phyloP scores from a whole-genome alignment of 2,888 invertebrate genomes.

The Hedya salicella region DNA sequence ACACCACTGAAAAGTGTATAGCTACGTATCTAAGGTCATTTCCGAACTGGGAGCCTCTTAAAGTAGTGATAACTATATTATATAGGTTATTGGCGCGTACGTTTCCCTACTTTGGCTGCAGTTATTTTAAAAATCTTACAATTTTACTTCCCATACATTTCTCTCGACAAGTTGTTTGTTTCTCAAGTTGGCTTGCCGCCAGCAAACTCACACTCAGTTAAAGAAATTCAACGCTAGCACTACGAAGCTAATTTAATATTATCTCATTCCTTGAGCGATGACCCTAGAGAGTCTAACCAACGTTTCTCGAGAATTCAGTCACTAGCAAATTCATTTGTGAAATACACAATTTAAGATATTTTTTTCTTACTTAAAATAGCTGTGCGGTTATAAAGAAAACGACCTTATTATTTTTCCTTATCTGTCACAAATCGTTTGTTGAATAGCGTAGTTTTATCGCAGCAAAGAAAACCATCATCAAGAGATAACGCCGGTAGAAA shows the following conservation, averaged over 20 bases:
- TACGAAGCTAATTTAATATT: conserved; percentile 50
- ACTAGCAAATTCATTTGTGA: background rate
- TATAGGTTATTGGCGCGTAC: background rate
- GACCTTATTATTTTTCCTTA: conserved; percentile 9
- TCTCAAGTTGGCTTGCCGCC: conserved; percentile 43
- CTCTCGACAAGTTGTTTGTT: conserved; percentile 37
- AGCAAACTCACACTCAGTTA: conserved; percentile 40
- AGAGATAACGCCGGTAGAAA: conserved; percentile 22
- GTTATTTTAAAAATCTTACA: conserved; percentile 16
- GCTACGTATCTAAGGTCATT: background rate
- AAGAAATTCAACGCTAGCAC: conserved; percentile 44
- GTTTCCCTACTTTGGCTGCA: conserved; percentile 1
- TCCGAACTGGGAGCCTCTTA: no score
- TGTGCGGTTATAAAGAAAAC: conserved; percentile 12
- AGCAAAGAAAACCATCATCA: conserved; percentile 3
- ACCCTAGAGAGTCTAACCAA: conserved; percentile 37
- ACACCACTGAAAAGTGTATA: no score
- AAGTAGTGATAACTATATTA: no score
- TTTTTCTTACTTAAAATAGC: background rate
- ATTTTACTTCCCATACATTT: conserved; percentile 23
- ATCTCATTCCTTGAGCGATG: conserved; percentile 43
- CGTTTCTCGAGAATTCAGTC: conserved; percentile 10
- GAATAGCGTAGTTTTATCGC: conserved; percentile 4
- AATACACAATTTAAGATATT: background rate
- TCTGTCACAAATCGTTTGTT: conserved; percentile 20